Percentiles rank a stretch among this genome's conserved stretches.
These are phyloP conservation scores for Uria lomvia DNA, from an alignment of 2,113 vertebrate genomes.

Conservation along the genomic window DNA sequence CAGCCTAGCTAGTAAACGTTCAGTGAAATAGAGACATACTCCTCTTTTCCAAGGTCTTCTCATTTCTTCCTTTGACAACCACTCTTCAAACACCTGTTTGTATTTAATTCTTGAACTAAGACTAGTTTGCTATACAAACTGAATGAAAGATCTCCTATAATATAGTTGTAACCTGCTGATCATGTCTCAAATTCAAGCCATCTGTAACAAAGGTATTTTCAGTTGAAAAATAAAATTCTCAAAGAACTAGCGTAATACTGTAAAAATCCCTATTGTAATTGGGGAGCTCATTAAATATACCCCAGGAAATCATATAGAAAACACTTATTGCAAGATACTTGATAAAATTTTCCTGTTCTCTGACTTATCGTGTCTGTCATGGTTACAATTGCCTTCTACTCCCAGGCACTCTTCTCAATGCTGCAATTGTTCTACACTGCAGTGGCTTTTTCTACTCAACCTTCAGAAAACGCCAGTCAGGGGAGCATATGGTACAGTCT, in stretches of 20 bases:
- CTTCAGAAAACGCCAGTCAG: neutral
- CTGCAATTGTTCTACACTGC: neutral
- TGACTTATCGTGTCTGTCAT: neutral
- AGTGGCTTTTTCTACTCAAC: neutral
- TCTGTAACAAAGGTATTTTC: neutral
- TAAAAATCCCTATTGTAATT: neutral
- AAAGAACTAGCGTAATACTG: neutral
- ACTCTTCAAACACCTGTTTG: neutral
- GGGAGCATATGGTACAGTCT: neutral
- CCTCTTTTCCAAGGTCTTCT: neutral
- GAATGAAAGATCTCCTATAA: neutral
- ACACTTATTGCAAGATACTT: neutral
- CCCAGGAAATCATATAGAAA: neutral
- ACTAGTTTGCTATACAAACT: neutral
- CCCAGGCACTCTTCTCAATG: neutral
- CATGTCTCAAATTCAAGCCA: neutral
- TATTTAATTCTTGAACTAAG: neutral
- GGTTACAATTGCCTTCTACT: neutral
- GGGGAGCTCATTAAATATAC: conserved; percentile 8
- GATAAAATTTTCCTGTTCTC: neutral
- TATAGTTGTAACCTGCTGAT: neutral
- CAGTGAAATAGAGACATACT: neutral
- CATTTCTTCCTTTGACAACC: neutral
- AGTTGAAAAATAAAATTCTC: neutral
- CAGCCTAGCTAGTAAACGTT: neutral